phyloP scores from a whole-genome alignment of 2,888 invertebrate genomes.

The Dynastes hyllus region DNA sequence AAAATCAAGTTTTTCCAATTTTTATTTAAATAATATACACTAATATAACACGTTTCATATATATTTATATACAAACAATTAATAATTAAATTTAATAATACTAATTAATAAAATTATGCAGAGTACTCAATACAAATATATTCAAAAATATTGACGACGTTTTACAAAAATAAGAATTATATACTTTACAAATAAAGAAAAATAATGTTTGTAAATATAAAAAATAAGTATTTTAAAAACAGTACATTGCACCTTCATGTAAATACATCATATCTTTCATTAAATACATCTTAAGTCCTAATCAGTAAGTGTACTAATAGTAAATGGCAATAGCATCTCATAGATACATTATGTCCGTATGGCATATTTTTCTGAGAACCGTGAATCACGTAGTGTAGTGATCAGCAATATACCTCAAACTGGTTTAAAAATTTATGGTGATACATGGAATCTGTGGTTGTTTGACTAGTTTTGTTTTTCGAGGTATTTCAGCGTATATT shows the following conservation, averaged over 20 bases:
- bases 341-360: constrained; percentile 44
- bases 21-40: constrained; percentile 53
- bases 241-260: constrained; percentile 50
- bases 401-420: not conserved
- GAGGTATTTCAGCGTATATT: not conserved
- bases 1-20: constrained; percentile 4
- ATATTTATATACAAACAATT: constrained; percentile 56
- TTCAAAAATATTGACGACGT: constrained; percentile 36
- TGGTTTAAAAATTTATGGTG: constrained; percentile 6
- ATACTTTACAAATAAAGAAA: constrained; percentile 43
- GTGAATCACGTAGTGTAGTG: constrained; percentile 3
- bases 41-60: constrained; percentile 54
- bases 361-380: constrained; percentile 34
- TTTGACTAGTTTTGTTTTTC: constrained; percentile 15
- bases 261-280: constrained; percentile 34
- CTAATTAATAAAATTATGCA: constrained; percentile 50
- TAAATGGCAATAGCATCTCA: constrained; percentile 52
- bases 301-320: constrained; percentile 51
- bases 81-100: constrained; percentile 53
- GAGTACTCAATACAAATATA: constrained; percentile 43
- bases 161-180: constrained; percentile 46
- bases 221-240: constrained; percentile 50
- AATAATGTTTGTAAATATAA: constrained; percentile 46
- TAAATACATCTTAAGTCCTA: constrained; percentile 45
- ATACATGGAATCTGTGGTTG: not conserved